Conservation (phyloP, 2,888 invertebrate species). For the Cheilosia vernalis region DNA sequence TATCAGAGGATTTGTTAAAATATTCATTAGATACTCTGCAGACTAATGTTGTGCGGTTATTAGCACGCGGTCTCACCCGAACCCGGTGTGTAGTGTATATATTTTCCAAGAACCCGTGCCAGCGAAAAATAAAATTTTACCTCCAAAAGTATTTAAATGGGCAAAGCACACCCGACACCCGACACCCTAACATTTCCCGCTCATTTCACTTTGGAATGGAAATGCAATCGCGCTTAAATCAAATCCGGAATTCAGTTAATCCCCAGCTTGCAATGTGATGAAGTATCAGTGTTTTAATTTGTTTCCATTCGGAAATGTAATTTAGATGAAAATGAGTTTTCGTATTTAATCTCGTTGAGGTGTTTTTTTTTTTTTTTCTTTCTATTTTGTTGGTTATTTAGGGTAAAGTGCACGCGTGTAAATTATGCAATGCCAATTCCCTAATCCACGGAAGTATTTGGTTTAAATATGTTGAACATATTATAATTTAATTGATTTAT, state of each 20-base stretch:
- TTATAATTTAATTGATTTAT: slow-evolving; percentile 25
- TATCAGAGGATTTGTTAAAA: too few species aligned
- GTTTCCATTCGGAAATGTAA: slow-evolving; percentile 16
- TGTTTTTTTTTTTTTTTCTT: neutral
- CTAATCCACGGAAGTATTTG: slow-evolving; percentile 31
- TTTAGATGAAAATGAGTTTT: slow-evolving; percentile 18
- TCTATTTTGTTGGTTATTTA: neutral
- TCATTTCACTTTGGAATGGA: neutral
- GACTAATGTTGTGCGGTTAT: too few species aligned
- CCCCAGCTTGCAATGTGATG: neutral
- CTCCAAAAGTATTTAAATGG: too few species aligned
- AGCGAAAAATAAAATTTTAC: too few species aligned
- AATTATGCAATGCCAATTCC: slow-evolving; percentile 9
- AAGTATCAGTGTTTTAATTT: slow-evolving; percentile 20
- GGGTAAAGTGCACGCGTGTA: neutral
- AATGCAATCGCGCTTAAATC: neutral
- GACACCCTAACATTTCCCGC: neutral
- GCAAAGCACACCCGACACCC: neutral
- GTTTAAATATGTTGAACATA: slow-evolving; percentile 42
- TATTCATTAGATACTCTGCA: too few species aligned
- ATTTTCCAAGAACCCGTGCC: too few species aligned
- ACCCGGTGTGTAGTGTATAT: too few species aligned
- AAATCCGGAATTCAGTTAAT: neutral
- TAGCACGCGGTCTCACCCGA: too few species aligned
- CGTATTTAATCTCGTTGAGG: neutral